Evolutionary conservation across 2,888 invertebrate species (phyloP), one percentile per base, ranked within the genome.

Genomic region (Allygus modestus): DNA sequence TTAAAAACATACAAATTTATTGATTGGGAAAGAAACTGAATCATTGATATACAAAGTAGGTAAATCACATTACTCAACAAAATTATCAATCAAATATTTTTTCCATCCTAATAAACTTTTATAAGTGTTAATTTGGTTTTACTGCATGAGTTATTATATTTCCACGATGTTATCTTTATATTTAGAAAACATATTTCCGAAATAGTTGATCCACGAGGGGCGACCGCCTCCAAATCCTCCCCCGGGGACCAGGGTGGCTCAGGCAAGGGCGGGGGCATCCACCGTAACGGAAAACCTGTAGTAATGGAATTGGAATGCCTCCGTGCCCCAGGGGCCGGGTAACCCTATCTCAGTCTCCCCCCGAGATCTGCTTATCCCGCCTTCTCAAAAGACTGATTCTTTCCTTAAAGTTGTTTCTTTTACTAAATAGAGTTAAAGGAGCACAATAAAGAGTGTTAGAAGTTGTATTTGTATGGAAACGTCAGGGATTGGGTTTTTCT

Each of bases 181-280:
- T 37, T 37, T 37, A 4, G 37, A 37, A 37, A 58, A 58, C 23
- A 23, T 58, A 23, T 58, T 23, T 23, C 58, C 20, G 23, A 58
- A 17, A 58, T 1, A 58, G 65, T 31, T 26, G 31, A 65, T 28
- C 65, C 58, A 20, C 17, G 51, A 23, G 12, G 1, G 31, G 37
- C 37, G 37, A 9, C n/a, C 37, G 37, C 4, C 37, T 37, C 37
- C 73, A 73, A 20, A 41, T 46, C 75, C 46, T 51, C 77, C 85
- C 28, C 81, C 82, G 85, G 75, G 83, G 84, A 46, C 81, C 84
- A 82, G n/a, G n/a, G 86, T 81, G 85, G 84, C 75, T 79, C 71
- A 33, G 69, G 51, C 51, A 31, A 65, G 82, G 41, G 65, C 23
- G 51, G 58, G 81, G 54, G 81, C 84, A 46, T 73, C 23, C 85